Percentiles rank a stretch among this genome's conserved stretches.
phyloP scores from a whole-genome alignment of 2,888 invertebrate species.

The Diplazon laetatorius region DNA sequence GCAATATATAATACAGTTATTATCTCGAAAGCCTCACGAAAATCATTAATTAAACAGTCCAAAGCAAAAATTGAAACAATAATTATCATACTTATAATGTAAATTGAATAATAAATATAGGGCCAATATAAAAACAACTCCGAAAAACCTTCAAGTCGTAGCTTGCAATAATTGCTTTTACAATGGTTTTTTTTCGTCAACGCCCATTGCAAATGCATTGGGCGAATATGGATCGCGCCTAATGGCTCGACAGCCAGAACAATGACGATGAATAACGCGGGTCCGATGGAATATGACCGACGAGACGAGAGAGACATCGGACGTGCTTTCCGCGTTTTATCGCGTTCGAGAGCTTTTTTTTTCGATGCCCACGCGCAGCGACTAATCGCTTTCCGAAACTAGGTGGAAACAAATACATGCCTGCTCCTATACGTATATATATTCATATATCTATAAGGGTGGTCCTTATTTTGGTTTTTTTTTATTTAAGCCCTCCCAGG shows the following conservation, averaged over 20 bases:
- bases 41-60: no score
- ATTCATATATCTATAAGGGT: no score
- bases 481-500: no score
- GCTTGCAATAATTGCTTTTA: background rate
- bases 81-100: no score
- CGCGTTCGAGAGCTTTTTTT: constrained; percentile 46
- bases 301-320: constrained; percentile 67
- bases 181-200: background rate
- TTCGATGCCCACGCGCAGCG: constrained; percentile 28
- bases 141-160: background rate
- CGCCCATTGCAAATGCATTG: background rate
- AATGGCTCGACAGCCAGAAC: constrained; percentile 31
- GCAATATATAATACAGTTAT: no score
- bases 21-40: no score
- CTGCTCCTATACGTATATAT: no score
- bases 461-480: no score
- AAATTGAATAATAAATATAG: background rate
- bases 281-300: constrained; percentile 5
- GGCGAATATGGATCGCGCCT: constrained; percentile 12
- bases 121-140: background rate
- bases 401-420: constrained; percentile 39
- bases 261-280: constrained; percentile 73
- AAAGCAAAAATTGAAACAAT: no score
- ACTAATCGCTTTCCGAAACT: constrained; percentile 73
- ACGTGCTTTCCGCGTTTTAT: constrained; percentile 55